A percentile compares a stretch with the other conserved stretches of the same genome.
phyloP scores from a whole-genome alignment of 2,888 invertebrate species.

The Clusia tigrina region DNA sequence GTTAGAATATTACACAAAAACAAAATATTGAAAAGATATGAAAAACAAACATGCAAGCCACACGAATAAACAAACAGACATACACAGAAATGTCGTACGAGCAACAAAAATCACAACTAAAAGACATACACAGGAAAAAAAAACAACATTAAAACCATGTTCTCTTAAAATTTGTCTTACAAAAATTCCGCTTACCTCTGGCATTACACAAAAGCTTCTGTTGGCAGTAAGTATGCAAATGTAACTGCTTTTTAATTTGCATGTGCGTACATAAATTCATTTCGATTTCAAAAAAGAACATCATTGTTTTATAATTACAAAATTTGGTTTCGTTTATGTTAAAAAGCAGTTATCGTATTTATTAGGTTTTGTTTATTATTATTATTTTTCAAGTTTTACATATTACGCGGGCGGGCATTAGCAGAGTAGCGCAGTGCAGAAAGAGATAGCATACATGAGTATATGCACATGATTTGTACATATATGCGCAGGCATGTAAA shows the following conservation, averaged over 20 bases:
- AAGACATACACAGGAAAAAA: constrained; percentile 29
- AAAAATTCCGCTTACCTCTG: constrained; percentile 53
- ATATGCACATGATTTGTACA: no score
- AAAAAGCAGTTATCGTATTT: constrained; percentile 14
- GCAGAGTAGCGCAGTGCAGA: constrained; percentile 14
- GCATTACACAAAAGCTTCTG: constrained; percentile 60
- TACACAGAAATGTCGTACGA: constrained; percentile 23
- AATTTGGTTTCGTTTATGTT: not conserved
- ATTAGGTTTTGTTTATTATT: not conserved
- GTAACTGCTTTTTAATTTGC: constrained; percentile 44
- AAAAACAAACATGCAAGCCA: constrained; percentile 19
- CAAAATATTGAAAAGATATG: not conserved
- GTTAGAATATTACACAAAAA: not conserved
- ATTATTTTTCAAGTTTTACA: not conserved
- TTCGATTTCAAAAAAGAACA: constrained; percentile 14
- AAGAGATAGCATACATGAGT: constrained; percentile 12
- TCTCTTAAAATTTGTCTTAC: constrained; percentile 6
- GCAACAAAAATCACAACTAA: no score
- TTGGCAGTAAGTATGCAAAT: constrained; percentile 58
- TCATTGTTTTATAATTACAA: not conserved
- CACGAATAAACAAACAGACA: constrained; percentile 21
- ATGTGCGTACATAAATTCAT: constrained; percentile 27
- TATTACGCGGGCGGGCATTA: constrained; percentile 23
- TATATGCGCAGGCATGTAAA: constrained; percentile 53
- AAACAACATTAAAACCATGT: constrained; percentile 25